phyloP scores from a whole-genome alignment of 2,797 vertebrate species.

The Tinamus major region DNA sequence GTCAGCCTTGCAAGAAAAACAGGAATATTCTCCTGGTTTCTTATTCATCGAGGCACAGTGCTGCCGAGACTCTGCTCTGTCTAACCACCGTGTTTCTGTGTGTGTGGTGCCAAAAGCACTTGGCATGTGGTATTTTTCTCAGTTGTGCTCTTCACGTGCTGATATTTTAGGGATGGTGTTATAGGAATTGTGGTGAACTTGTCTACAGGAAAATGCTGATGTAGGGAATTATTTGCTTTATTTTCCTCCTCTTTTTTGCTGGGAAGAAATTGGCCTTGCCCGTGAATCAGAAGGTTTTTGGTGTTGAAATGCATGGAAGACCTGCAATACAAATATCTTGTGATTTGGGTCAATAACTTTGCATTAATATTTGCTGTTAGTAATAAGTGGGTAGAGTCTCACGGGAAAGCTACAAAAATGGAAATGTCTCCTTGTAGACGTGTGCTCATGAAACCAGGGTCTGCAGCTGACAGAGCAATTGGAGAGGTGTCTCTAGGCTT shows the following conservation, averaged over 20 bases:
- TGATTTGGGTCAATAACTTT: slow-evolving; percentile 76
- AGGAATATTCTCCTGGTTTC: not conserved
- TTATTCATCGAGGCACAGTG: not conserved
- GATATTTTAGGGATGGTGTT: not conserved
- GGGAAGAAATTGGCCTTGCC: not conserved
- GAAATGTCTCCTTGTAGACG: slow-evolving; percentile 75
- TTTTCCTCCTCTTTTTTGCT: slow-evolving; percentile 22
- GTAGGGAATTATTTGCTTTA: slow-evolving; percentile 9
- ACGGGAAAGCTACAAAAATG: slow-evolving; percentile 73
- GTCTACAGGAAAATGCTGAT: slow-evolving; percentile 2
- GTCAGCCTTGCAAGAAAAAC: not conserved
- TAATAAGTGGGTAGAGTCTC: slow-evolving; percentile 67
- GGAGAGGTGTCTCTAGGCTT: slow-evolving; percentile 64
- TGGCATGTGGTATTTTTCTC: not conserved
- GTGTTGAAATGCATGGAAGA: slow-evolving; percentile 60
- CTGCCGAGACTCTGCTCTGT: not conserved
- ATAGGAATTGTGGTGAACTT: not conserved
- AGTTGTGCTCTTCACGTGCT: not conserved
- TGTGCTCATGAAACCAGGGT: slow-evolving; percentile 54
- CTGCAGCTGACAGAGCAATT: slow-evolving; percentile 73
- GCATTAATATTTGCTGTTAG: slow-evolving; percentile 77
- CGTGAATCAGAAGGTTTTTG: slow-evolving; percentile 29
- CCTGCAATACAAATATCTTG: slow-evolving; percentile 68
- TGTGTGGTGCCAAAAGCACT: not conserved
- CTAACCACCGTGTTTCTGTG: not conserved